Evolutionary conservation across 2,888 invertebrate genomes (phyloP).

Genomic region (Quadroppia sp.): DNA sequence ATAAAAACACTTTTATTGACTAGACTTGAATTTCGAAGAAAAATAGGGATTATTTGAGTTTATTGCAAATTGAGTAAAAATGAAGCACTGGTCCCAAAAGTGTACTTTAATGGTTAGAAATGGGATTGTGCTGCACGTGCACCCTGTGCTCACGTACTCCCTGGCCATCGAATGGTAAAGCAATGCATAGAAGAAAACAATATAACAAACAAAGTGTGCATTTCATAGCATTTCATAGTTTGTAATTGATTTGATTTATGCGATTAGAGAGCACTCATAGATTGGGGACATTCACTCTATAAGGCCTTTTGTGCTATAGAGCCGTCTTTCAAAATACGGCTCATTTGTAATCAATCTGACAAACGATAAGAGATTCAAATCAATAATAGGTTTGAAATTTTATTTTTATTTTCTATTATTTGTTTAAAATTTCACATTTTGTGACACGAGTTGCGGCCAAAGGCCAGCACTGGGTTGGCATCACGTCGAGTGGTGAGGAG

Average conservation of each 20-base stretch:
- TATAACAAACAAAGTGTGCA: slow-evolving; percentile 7
- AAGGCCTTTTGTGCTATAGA: not conserved
- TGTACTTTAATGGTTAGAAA: not conserved
- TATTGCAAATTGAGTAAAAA: not conserved
- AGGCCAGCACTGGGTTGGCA: not conserved
- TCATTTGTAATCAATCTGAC: not conserved
- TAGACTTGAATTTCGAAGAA: not conserved
- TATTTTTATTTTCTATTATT: not conserved
- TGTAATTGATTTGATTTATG: slow-evolving; percentile 25
- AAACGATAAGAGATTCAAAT: slow-evolving; percentile 17
- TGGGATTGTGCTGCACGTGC: not conserved
- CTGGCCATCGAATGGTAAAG: not conserved
- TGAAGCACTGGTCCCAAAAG: not conserved
- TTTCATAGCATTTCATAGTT: slow-evolving; percentile 23
- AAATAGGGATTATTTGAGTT: not conserved
- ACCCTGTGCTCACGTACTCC: not conserved
- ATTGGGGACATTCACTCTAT: slow-evolving; percentile 14
- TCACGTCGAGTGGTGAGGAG: not conserved
- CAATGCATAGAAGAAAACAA: slow-evolving; percentile 18
- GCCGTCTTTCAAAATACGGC: not conserved
- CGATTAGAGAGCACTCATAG: slow-evolving; percentile 18
- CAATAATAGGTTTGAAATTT: slow-evolving; percentile 7
- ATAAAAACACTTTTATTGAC: not conserved
- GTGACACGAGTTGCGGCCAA: slow-evolving; percentile 29
- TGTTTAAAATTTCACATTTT: not conserved